Evolutionary conservation across 35 echinoderm and acorn worm genomes (phyloP).

Genomic region (Ophioderma brevispina): DNA sequence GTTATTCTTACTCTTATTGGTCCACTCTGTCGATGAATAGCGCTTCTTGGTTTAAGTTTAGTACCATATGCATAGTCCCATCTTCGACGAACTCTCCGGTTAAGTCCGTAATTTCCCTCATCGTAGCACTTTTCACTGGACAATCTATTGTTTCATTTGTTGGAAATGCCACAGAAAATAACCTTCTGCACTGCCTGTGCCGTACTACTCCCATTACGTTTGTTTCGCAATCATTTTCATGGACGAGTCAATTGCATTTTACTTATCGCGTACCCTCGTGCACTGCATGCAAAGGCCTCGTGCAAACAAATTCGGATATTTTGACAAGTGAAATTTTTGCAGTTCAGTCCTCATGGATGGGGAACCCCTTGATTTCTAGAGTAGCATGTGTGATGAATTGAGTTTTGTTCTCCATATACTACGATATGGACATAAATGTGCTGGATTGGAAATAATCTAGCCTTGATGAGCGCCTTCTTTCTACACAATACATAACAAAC

Average conservation of each 20-base stretch:
- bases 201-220: constrained; percentile 49
- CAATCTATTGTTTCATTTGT: constrained; percentile 58
- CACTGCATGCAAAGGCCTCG: constrained; percentile 19
- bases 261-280: constrained; percentile 49
- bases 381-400: constrained; percentile 41
- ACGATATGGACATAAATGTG: constrained; percentile 34
- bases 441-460: constrained; percentile 33
- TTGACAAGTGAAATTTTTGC: constrained; percentile 29
- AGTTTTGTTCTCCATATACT: not conserved
- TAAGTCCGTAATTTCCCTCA: constrained; percentile 62
- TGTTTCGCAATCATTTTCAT: constrained; percentile 50
- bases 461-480: constrained; percentile 39
- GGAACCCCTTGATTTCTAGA: constrained; percentile 53
- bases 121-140: constrained; percentile 41
- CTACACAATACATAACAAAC: too few relatives aligned
- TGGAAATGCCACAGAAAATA: constrained; percentile 12
- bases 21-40: constrained; percentile 14
- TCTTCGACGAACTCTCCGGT: constrained; percentile 51
- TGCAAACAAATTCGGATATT: not conserved
- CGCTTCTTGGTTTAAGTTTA: constrained; percentile 39
- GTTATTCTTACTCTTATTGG: constrained; percentile 37
- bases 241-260: constrained; percentile 66
- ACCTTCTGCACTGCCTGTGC: constrained; percentile 43
- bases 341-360: constrained; percentile 56
- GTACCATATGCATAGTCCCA: constrained; percentile 44